A percentile compares a stretch with the other conserved stretches of the same genome.
Evolutionary conservation across 1,140 invertebrate species (phyloP).

Genomic region (Drosophila asahinai): DNA sequence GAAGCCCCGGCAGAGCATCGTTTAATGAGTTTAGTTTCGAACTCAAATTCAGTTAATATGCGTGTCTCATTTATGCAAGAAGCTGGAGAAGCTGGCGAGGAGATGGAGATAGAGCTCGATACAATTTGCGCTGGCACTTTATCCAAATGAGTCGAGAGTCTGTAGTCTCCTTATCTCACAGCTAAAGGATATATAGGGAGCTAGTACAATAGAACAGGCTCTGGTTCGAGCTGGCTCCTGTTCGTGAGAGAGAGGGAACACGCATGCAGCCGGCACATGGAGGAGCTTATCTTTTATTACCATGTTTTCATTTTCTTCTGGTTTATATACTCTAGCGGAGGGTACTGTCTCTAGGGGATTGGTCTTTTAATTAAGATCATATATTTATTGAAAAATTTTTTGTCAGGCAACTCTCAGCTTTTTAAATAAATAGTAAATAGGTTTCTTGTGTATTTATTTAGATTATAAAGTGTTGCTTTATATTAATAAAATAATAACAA

Average conservation of each 20-base stretch:
- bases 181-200: slow-evolving; percentile 11
- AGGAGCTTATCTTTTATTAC: slow-evolving; percentile 77
- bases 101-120: slow-evolving; percentile 55
- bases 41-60: slow-evolving; percentile 81
- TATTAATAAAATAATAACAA: too few relatives aligned
- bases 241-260: not conserved
- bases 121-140: slow-evolving; percentile 73
- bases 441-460: not conserved
- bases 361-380: slow-evolving; percentile 12
- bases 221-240: not conserved
- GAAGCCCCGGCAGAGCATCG: slow-evolving; percentile 24
- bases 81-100: slow-evolving; percentile 12
- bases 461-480: not conserved
- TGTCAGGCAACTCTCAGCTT: too few relatives aligned
- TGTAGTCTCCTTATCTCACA: slow-evolving; percentile 57
- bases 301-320: slow-evolving; percentile 67
- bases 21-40: slow-evolving; percentile 80
- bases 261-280: slow-evolving; percentile 43
- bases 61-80: slow-evolving; percentile 57
- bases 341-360: not conserved
- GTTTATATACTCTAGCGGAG: slow-evolving; percentile 22
- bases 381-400: not conserved
- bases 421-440: not conserved
- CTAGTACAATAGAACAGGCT: slow-evolving; percentile 42
- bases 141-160: slow-evolving; percentile 67